Conservation (phyloP, 1,140 invertebrate genomes). For the Yoshiicerus persimilis region DNA sequence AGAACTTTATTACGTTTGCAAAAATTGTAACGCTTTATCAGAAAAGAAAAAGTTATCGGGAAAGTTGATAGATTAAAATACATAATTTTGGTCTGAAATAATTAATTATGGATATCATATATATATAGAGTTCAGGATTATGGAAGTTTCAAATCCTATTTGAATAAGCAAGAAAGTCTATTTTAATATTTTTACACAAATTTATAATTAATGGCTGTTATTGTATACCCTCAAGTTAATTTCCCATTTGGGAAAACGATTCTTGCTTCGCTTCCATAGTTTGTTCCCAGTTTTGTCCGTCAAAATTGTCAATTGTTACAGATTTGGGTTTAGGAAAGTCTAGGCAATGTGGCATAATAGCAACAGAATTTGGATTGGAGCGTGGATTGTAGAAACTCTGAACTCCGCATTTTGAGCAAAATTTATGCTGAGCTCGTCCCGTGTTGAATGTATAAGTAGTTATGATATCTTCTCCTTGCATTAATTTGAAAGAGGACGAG, state of each 20-base stretch:
- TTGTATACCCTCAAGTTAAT: too few species aligned
- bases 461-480: constrained; percentile 57
- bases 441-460: constrained; percentile 62
- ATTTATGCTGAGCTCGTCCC: constrained; percentile 58
- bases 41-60: too few species aligned
- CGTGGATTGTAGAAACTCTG: constrained; percentile 61
- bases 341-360: constrained; percentile 59
- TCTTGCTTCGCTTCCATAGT: constrained; percentile 51
- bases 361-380: constrained; percentile 59
- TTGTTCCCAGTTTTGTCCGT: constrained; percentile 59
- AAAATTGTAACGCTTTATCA: too few species aligned
- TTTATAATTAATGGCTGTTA: too few species aligned
- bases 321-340: constrained; percentile 55
- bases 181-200: too few species aligned
- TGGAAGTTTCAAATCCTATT: too few species aligned
- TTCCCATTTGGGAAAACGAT: constrained; percentile 33
- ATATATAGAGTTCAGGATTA: too few species aligned
- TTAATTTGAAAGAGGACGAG: constrained; percentile 55
- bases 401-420: constrained; percentile 61
- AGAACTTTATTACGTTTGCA: too few species aligned
- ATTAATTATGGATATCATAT: too few species aligned
- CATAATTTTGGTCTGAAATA: too few species aligned
- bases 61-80: too few species aligned
- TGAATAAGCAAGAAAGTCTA: too few species aligned
- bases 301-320: constrained; percentile 53